These are phyloP conservation scores for Ornithoptera priamus DNA, from an alignment of 2,888 invertebrate genomes.

Conservation along the genomic window DNA sequence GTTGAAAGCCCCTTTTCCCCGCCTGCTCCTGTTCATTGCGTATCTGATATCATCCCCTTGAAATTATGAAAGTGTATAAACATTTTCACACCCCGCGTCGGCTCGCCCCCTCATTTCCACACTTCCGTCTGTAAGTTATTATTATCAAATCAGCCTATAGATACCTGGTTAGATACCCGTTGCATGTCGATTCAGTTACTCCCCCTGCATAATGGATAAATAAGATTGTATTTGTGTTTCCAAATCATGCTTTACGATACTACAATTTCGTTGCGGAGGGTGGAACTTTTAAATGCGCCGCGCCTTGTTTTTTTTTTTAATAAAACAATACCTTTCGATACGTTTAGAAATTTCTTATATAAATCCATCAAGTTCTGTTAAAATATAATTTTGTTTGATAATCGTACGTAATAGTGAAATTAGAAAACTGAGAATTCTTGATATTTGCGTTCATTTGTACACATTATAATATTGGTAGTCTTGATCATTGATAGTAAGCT, in stretches of 20 bases:
- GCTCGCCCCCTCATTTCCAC: slow-evolving; percentile 65
- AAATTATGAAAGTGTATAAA: slow-evolving; percentile 80
- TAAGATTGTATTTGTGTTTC: slow-evolving; percentile 61
- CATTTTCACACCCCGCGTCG: slow-evolving; percentile 73
- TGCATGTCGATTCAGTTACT: slow-evolving; percentile 55
- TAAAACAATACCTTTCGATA: neutral
- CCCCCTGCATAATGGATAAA: slow-evolving; percentile 67
- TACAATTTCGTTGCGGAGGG: slow-evolving; percentile 53
- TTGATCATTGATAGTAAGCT: no score
- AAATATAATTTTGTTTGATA: neutral
- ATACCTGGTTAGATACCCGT: slow-evolving; percentile 70
- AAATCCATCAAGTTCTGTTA: neutral
- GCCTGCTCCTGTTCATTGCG: slow-evolving; percentile 59
- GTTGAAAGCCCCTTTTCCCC: slow-evolving; percentile 65
- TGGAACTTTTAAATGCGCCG: neutral
- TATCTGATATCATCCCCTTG: slow-evolving; percentile 74
- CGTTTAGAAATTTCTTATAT: neutral
- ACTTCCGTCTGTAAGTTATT: slow-evolving; percentile 71
- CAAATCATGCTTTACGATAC: slow-evolving; percentile 76
- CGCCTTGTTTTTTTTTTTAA: neutral
- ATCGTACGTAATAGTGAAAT: no score
- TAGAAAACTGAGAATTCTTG: no score
- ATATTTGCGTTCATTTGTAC: no score
- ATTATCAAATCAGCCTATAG: slow-evolving; percentile 78
- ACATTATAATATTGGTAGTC: no score